Percentiles rank a stretch among this genome's conserved stretches.
These are phyloP conservation scores for Harmothoe impar DNA, from an alignment of 2,888 invertebrate genomes.

Conservation along the genomic window DNA sequence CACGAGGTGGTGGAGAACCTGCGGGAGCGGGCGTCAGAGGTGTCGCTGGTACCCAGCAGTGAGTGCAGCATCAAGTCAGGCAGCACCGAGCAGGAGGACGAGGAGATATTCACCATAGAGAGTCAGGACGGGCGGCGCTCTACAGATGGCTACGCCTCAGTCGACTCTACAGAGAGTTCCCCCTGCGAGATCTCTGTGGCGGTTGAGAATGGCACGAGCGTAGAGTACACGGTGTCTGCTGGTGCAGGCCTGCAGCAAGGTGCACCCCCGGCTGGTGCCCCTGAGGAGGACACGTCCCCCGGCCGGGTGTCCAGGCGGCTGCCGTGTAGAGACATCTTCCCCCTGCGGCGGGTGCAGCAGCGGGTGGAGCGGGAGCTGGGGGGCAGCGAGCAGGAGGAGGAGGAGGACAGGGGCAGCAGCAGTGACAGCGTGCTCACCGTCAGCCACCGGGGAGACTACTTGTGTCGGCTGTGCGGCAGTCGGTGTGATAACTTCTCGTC, in stretches of 20 bases:
- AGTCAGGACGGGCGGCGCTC: not conserved
- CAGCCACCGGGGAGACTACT: not conserved
- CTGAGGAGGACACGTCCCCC: not conserved
- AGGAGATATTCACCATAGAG: slow-evolving; percentile 47
- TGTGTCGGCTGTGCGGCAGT: slow-evolving; percentile 60
- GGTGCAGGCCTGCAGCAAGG: not conserved
- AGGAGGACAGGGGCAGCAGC: not conserved
- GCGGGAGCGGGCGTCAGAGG: not conserved
- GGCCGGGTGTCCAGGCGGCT: not conserved
- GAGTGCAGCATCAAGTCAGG: slow-evolving; percentile 13
- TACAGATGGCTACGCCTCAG: not conserved
- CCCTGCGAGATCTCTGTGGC: slow-evolving; percentile 6
- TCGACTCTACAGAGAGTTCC: not conserved
- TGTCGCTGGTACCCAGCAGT: not conserved
- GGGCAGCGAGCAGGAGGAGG: not conserved
- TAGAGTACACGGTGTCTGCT: slow-evolving; percentile 23
- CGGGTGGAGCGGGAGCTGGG: not conserved
- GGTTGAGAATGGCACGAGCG: slow-evolving; percentile 19
- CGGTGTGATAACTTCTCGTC: slow-evolving; percentile 49
- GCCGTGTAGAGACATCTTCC: slow-evolving; percentile 5
- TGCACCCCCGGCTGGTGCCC: not conserved
- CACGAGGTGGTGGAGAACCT: slow-evolving; percentile 65
- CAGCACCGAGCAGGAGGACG: slow-evolving; percentile 6
- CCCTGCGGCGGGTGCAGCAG: not conserved
- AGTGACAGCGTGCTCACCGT: not conserved